These are phyloP conservation scores for Machimus rusticus DNA, from an alignment of 2,888 invertebrate species.

Conservation along the genomic window DNA sequence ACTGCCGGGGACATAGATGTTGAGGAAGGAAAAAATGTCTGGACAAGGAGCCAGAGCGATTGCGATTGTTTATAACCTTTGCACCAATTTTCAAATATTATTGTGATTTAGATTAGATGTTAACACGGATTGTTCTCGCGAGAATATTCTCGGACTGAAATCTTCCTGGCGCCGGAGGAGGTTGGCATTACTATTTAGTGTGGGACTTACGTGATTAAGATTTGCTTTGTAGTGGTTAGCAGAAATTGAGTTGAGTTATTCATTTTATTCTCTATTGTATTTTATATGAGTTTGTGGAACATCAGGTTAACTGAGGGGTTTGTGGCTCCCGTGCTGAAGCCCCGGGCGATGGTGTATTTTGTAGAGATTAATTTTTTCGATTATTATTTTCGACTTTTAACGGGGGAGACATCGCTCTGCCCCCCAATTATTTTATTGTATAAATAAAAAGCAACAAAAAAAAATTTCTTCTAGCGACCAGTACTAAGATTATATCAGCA, in stretches of 20 bases:
- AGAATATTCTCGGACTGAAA: slow-evolving; percentile 2
- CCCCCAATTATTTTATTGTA: slow-evolving; percentile 3
- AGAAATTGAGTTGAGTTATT: slow-evolving; percentile 5
- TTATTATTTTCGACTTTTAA: not conserved
- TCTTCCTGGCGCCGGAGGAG: not conserved
- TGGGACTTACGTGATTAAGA: slow-evolving; percentile 28
- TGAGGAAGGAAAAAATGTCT: not conserved
- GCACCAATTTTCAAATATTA: slow-evolving; percentile 34
- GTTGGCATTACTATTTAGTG: slow-evolving; percentile 4
- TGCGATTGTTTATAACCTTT: slow-evolving; percentile 16
- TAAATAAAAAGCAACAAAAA: slow-evolving; percentile 19
- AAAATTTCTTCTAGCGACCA: slow-evolving; percentile 1
- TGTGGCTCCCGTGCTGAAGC: not conserved
- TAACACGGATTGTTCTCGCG: slow-evolving; percentile 10
- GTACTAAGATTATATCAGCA: not conserved
- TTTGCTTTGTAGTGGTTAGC: slow-evolving; percentile 18
- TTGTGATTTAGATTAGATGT: slow-evolving; percentile 32
- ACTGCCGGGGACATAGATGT: not conserved
- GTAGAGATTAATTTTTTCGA: not conserved
- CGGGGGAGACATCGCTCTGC: not conserved
- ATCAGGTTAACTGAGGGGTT: not conserved
- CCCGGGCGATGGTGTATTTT: slow-evolving; percentile 1
- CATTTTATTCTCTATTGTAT: slow-evolving; percentile 9
- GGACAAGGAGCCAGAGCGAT: not conserved
- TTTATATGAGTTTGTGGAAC: not conserved